phyloP scores from a whole-genome alignment of 1,140 invertebrate species.

The Eulimnadia texana region DNA sequence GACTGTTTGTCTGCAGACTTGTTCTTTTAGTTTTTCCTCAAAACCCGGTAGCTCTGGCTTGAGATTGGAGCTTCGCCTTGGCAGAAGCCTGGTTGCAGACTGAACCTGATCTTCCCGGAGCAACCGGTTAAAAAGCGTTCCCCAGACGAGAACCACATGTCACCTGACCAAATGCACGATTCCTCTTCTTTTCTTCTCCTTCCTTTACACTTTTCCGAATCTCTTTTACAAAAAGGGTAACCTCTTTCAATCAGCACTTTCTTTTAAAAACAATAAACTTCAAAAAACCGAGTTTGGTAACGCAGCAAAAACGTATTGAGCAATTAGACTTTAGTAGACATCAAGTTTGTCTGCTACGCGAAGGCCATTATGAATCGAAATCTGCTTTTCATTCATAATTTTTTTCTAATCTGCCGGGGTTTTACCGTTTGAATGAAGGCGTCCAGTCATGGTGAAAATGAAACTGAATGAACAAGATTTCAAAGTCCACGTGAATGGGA shows the following conservation, averaged over 20 bases:
- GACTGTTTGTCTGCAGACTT: neutral
- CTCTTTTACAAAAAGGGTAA: neutral
- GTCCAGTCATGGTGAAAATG: no score
- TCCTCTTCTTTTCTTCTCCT: neutral
- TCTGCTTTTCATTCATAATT: no score
- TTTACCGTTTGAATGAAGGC: no score
- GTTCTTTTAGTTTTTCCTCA: neutral
- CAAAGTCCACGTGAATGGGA: no score
- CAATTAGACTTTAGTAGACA: no score
- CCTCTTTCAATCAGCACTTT: neutral
- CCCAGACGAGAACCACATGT: neutral
- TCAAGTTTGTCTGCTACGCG: no score
- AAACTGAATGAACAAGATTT: no score
- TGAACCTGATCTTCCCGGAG: neutral
- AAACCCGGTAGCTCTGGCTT: neutral
- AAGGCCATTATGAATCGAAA: no score
- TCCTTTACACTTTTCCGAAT: neutral
- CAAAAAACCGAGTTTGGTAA: no score
- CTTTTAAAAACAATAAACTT: neutral
- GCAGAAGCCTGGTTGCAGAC: neutral
- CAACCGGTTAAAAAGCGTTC: neutral
- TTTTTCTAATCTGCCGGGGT: no score
- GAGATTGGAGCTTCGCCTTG: neutral
- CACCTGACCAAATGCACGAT: neutral
- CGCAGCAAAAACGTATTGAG: no score